phyloP scores from a whole-genome alignment of 2,113 vertebrate genomes.

The Brachyistius frenatus region DNA sequence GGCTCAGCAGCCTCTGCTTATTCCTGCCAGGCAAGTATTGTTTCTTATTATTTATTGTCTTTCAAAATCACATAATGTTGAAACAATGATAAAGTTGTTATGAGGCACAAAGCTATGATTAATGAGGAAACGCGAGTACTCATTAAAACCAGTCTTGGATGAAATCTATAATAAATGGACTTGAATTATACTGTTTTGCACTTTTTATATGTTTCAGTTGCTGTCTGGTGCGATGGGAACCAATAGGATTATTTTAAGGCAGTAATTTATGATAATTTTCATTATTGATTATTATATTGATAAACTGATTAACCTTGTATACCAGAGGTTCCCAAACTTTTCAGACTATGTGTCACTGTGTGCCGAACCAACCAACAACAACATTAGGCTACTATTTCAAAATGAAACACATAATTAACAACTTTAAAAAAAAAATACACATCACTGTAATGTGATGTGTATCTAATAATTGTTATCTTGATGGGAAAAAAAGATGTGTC shows the following conservation, averaged over 20 bases:
- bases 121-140: slow-evolving; percentile 51
- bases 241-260: neutral
- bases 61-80: slow-evolving; percentile 23
- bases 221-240: neutral
- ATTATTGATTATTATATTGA: slow-evolving; percentile 1
- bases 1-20: slow-evolving; percentile 39
- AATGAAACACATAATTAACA: too few relatives aligned
- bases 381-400: too few relatives aligned
- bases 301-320: neutral
- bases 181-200: slow-evolving; percentile 27
- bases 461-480: too few relatives aligned
- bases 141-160: slow-evolving; percentile 54
- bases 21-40: slow-evolving; percentile 44
- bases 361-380: too few relatives aligned
- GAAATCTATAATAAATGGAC: slow-evolving; percentile 54
- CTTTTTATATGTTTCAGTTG: neutral
- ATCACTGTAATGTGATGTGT: too few relatives aligned
- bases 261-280: neutral
- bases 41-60: slow-evolving; percentile 34
- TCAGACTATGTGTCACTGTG: too few relatives aligned
- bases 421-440: too few relatives aligned
- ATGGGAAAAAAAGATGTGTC: too few relatives aligned
- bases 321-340: too few relatives aligned
- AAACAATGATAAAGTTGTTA: slow-evolving; percentile 38
- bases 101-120: slow-evolving; percentile 42